Evolutionary conservation across 2,113 vertebrate genomes (phyloP), one percentile per base, ranked within the genome.

Genomic region (Chlorocebus sabaeus): DNA sequence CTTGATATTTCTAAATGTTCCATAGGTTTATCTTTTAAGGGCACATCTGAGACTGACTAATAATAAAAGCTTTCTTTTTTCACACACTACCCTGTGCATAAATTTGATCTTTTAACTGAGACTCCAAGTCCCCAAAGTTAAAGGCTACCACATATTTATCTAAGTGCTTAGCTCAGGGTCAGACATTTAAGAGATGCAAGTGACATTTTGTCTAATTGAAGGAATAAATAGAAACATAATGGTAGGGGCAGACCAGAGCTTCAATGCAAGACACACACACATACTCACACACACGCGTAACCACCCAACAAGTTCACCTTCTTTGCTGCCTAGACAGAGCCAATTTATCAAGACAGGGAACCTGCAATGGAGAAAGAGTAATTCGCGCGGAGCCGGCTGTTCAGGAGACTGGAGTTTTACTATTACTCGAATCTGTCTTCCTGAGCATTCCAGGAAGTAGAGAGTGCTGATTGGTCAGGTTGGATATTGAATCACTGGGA

Each of bases 71-170:
- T 59, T 3, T 12, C 22, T 40, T 89, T 76, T 90, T 22, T 78
- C 67, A 78, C 38, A 9, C n/a, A 70, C 48, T 35, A 67, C 40
- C 17, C 70, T 68, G 18, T n/a, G 32, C 55, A 81, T 68, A 92
- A 67, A 89, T 75, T 35, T 40, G 8, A 83, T 48, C 23, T 16
- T 70, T 93, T 93, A 75, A 59, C 23, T 81, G 14, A 91, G 38
- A 96, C 8, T 59, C 43, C 17, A 43, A 57, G 30, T 79, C 57
- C 50, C 43, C 8, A 2, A 50, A 88, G 38, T 79, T 38, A 84
- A 76, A 6, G 23, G 27, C 30, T 86, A 18, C 20, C 13, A 43
- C 1, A 1, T 64, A 40, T 38, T 67, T 67, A 32, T 9, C 32
- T 48, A 13, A 23, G 17, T 50, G 23, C 67, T 75, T 59, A 92